Conservation (phyloP, 2,888 invertebrate genomes). For the Helleia helle region DNA sequence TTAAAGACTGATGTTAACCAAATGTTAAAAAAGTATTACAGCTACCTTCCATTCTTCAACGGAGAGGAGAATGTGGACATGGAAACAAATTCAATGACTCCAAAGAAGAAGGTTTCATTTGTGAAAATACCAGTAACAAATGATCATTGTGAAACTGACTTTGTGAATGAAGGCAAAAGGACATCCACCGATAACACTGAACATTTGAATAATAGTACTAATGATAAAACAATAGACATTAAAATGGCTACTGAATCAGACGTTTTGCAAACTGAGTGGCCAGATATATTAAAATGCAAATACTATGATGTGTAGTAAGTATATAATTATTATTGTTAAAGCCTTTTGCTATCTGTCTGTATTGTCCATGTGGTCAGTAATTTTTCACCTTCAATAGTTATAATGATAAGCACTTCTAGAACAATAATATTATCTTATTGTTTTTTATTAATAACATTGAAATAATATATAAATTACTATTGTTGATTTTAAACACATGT, state of each 20-base stretch:
- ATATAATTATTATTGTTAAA: constrained; percentile 16
- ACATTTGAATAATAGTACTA: constrained; percentile 32
- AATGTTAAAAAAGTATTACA: constrained; percentile 75
- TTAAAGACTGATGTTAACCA: constrained; percentile 78
- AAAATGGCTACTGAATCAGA: constrained; percentile 47
- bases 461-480: too few relatives aligned
- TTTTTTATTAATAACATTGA: too few relatives aligned
- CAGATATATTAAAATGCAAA: constrained; percentile 75
- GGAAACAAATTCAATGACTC: constrained; percentile 45
- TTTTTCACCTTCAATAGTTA: too few relatives aligned
- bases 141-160: background rate
- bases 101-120: constrained; percentile 54
- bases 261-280: constrained; percentile 67
- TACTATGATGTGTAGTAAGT: constrained; percentile 83
- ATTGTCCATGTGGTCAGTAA: too few relatives aligned
- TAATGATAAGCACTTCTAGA: too few relatives aligned
- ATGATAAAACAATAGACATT: constrained; percentile 43
- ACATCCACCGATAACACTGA: background rate
- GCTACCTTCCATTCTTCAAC: constrained; percentile 65
- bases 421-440: too few relatives aligned
- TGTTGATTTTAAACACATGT: too few relatives aligned
- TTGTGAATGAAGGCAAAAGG: background rate
- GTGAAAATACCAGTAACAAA: constrained; percentile 42
- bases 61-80: constrained; percentile 36
- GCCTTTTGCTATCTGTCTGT: too few relatives aligned